A percentile compares a stretch with the other conserved stretches of the same genome.
These are phyloP conservation scores for Nannoperca obscura DNA, from an alignment of 2,797 vertebrate species.

Conservation along the genomic window DNA sequence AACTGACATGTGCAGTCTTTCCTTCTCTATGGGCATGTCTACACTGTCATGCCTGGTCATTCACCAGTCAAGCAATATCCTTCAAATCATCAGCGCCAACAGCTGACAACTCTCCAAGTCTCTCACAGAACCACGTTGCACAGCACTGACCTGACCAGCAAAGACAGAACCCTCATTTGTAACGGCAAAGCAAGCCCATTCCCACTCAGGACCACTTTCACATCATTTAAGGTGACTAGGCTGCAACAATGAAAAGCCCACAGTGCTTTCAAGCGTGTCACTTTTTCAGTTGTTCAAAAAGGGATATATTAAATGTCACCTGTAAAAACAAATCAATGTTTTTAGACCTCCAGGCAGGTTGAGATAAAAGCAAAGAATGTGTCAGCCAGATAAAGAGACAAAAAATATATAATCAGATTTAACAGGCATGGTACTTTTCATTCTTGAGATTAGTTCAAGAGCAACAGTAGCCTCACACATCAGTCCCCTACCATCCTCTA, in stretches of 20 bases:
- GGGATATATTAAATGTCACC: conserved; percentile 24
- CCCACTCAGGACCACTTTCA: conserved; percentile 26
- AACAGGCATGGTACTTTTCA: conserved; percentile 50
- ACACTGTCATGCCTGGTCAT: conserved; percentile 45
- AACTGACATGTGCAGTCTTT: conserved; percentile 35
- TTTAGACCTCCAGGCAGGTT: conserved; percentile 5
- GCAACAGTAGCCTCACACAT: conserved; percentile 53
- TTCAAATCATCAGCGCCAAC: conserved; percentile 35
- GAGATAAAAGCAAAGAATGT: conserved; percentile 32
- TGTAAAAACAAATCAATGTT: conserved; percentile 33
- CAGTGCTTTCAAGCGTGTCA: conserved; percentile 31
- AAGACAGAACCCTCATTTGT: conserved; percentile 58
- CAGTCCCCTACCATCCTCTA: conserved; percentile 48
- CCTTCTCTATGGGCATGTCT: conserved; percentile 36
- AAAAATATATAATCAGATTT: conserved; percentile 20
- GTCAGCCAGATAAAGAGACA: conserved; percentile 17
- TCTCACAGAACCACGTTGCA: conserved; percentile 34
- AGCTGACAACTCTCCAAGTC: conserved; percentile 39
- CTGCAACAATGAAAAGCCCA: conserved; percentile 5
- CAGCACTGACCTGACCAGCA: conserved; percentile 52
- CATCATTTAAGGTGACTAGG: conserved; percentile 28
- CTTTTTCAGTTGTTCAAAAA: conserved; percentile 23
- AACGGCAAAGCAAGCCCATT: conserved; percentile 47
- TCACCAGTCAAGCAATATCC: conserved; percentile 55
- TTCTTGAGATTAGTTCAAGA: conserved; percentile 64